Base-by-base conservation (phyloP, 2,113 vertebrate genomes). In the Siphamia tubifer region DNA sequence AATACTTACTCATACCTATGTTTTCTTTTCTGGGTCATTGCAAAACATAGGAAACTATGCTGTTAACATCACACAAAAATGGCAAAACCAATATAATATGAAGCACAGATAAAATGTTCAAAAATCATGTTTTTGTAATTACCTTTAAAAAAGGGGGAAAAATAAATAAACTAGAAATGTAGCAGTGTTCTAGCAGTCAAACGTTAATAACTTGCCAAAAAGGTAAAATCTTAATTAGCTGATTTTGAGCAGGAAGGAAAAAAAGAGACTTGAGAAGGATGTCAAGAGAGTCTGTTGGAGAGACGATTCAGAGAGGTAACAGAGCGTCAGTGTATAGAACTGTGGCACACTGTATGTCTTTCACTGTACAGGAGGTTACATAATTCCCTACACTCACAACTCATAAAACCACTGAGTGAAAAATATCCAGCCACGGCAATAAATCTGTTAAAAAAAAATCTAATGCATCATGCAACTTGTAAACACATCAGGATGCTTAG, bases 261-360 rank as follows among this genome's bases (percentile, higher is more conserved):
- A 38, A 78, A 35, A 32, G 62, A 44, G 45, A 72, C 48, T 60
- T 42, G 60, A 71, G 45, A 6, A 9, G 49, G 66, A 63, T 61
- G 64, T 51, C 31, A 49, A 27, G 42, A 77, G 31, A 68, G 55
- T 72, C 51, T 62, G 38, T 44, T 48, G 56, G 60, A 61, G 71
- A 72, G 57, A 64, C 52, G 47, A 32, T 52, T 55, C 25, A 16
- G 58, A 52, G 21, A 25, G 42, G 63, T 66, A 84, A 91, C 89
- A 90, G 87, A 89, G 86, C 51, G 0, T 45, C 65, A 88, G 79
- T 90, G 87, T 91, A 70, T 44, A 65, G 62, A 47, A 35, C 73
- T 81, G 63, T 52, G 35, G 63, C 52, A 81, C 69, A 89, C 87
- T 85, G 78, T 72, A 81, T 5, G 77, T 81, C 86, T 90, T 90